Base-by-base conservation (phyloP, 2,888 invertebrate species). In the Gandaritis pyraliata region DNA sequence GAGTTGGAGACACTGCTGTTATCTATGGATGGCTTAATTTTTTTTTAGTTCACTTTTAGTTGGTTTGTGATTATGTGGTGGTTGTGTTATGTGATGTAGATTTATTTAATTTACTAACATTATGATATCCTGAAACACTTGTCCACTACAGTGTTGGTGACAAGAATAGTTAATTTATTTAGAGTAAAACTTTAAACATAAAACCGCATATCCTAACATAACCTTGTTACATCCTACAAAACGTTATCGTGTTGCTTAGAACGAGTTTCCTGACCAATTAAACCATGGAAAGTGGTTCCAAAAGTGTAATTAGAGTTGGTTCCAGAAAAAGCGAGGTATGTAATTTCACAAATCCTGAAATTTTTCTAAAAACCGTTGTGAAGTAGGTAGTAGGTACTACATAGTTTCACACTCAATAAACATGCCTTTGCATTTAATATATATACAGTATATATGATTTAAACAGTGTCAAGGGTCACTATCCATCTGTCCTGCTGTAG, bases 271-370 rank as follows among this genome's bases (percentile, higher is more conserved):
- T 65, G 71, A 16, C 23, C 61, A 23, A 64, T 72, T 65, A 5
- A 68, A 72, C 15, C 70, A 92, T 92, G 91, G 88, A 87, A 76
- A 85, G 75, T 72, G 78, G 85, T 72, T 78, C 78, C 10, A 87
- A 86, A 61, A 93, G 93, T 82, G 88, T 94, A 74, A 95, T 96
- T 71, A 94, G 94, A 71, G 96, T 97, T 61, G 97, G 97, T 60
- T 96, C 97, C 49, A 94, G 97, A 73, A 96, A 97, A 90, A 97
- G 97, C 81, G 95, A 97, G 94, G 96, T 96, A 88, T 89, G 91
- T 87, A 60, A 51, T 13, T 23, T 41, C 29, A 16, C 10, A 39
- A 51, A 13, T 29, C 29, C 12, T 12, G 5, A 10, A 46, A 29
- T 10, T 47, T 30, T n/a, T n/a, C n/a, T 10, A 43, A 41, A 39